A percentile compares a stretch with the other conserved stretches of the same genome.
Conservation (phyloP, 53 echinoderm and acorn worm species). For the Arbacia lixula region DNA sequence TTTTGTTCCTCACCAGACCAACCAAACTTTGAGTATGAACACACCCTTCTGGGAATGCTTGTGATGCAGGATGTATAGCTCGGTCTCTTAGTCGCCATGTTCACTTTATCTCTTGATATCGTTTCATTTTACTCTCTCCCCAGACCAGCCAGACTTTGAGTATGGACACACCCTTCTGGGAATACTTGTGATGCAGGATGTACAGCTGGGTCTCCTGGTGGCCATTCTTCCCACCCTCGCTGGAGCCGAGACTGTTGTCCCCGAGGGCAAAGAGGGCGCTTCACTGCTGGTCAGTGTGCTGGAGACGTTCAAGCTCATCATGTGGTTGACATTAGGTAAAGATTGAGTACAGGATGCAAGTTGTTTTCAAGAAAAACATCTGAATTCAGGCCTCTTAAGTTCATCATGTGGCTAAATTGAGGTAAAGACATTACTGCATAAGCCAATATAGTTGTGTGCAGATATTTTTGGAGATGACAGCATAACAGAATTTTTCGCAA, state of each 20-base stretch:
- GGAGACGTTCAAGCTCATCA: background rate
- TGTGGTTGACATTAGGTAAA: conserved; percentile 33
- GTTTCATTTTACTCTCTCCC: background rate
- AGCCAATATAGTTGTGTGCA: too few relatives aligned
- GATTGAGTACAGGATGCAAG: background rate
- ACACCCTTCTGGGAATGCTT: conserved; percentile 82
- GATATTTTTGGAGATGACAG: too few relatives aligned
- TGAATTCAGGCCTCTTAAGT: background rate
- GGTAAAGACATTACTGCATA: background rate
- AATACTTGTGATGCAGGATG: conserved; percentile 96
- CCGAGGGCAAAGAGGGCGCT: background rate
- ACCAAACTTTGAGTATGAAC: conserved; percentile 68
- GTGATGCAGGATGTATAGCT: conserved; percentile 90
- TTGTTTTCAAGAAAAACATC: background rate
- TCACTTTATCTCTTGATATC: background rate
- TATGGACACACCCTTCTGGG: conserved; percentile 88
- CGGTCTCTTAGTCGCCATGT: conserved; percentile 73
- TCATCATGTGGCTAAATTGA: background rate
- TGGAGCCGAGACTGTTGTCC: conserved; percentile 61
- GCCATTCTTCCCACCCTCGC: conserved; percentile 92
- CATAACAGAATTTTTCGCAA: too few relatives aligned
- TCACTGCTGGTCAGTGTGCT: background rate
- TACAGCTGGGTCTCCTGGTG: conserved; percentile 87
- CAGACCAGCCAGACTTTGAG: conserved; percentile 65
- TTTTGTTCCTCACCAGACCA: conserved; percentile 35